Evolutionary conservation across 2,113 vertebrate genomes (phyloP), one percentile per base, ranked within the genome.

Genomic region (Telmatochromis brichardi): DNA sequence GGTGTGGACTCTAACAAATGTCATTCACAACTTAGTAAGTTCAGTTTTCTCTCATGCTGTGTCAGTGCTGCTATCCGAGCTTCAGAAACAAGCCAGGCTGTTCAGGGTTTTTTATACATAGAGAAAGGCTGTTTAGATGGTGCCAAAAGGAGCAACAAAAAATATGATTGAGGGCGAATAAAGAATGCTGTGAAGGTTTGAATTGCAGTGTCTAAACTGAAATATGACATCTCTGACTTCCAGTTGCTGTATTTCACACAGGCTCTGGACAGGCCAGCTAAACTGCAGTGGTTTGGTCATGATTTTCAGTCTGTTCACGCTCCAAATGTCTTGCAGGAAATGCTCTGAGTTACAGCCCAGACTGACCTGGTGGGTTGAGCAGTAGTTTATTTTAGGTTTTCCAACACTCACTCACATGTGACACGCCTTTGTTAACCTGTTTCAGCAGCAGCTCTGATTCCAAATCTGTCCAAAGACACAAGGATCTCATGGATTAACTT

Each of bases 21-120:
- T 99, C 88, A 99, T 99, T 93, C 99, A 99, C 96, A 99, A 99
- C 94, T 96, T 99, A 97, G 99, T 99, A 94, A 98, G 98, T 96
- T 54, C 47, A n/a, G 19, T 31, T 28, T 14, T 40, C 11, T 81
- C 40, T 17, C n/a, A 19, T 50, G 26, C 17, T 55, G 58, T 45
- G 45, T 81, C 35, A 6, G 53, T 9, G 60, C 28, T 35, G 40
- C 73, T 60, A 9, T 23, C 21, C 0, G 6, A 54, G 33, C 12
- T 15, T 28, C 82, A 60, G 8, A 50, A 33, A 42, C 5, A 42
- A 40, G 51, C 12, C 4, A 7, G 26, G 23, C 17, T 45, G 11
- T 21, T 35, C 13, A 8, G 51, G 45, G 71, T 1, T 8, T 76
- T 50, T 78, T 7, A 15, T 31, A 31, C 71, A 50, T 50, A 7